phyloP scores from a whole-genome alignment of 2,888 invertebrate species.

The Chirona hameri region DNA sequence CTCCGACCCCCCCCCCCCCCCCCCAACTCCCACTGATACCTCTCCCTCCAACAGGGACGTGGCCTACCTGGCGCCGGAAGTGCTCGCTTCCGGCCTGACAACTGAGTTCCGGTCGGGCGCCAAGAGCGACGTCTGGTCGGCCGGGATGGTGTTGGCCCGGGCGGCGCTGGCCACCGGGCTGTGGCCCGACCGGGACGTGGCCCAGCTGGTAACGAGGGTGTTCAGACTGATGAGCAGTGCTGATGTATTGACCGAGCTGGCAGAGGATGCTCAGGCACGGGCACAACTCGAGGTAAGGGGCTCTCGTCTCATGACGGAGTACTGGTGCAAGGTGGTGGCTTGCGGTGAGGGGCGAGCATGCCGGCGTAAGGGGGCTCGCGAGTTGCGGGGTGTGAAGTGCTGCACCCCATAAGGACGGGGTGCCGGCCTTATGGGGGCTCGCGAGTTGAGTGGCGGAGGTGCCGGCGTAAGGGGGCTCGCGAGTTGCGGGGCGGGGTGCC shows the following conservation, averaged over 20 bases:
- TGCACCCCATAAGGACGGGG: too few relatives aligned
- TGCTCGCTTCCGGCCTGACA: conserved; percentile 40
- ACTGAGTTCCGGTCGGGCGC: conserved; percentile 47
- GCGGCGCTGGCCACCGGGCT: conserved; percentile 64
- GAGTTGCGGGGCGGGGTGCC: too few relatives aligned
- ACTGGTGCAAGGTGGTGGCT: too few relatives aligned
- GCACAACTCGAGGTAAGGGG: conserved; percentile 30
- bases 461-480: too few relatives aligned
- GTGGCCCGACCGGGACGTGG: conserved; percentile 70
- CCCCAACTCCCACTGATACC: neutral
- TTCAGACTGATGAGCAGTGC: conserved; percentile 61
- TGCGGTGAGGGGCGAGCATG: too few relatives aligned
- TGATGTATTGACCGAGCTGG: conserved; percentile 61
- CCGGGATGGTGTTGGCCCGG: conserved; percentile 86
- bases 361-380: too few relatives aligned
- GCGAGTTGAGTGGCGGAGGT: too few relatives aligned
- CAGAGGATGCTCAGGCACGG: conserved; percentile 57
- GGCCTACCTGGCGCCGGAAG: conserved; percentile 48
- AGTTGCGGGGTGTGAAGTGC: too few relatives aligned
- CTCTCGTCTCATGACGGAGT: neutral
- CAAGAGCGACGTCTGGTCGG: conserved; percentile 86
- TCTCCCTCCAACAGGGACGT: conserved; percentile 42
- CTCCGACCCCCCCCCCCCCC: neutral
- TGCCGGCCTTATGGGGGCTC: too few relatives aligned
- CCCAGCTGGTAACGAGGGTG: conserved; percentile 69